These are phyloP conservation scores for Seladonia tumulorum DNA, from an alignment of 2,888 invertebrate species.

Conservation along the genomic window DNA sequence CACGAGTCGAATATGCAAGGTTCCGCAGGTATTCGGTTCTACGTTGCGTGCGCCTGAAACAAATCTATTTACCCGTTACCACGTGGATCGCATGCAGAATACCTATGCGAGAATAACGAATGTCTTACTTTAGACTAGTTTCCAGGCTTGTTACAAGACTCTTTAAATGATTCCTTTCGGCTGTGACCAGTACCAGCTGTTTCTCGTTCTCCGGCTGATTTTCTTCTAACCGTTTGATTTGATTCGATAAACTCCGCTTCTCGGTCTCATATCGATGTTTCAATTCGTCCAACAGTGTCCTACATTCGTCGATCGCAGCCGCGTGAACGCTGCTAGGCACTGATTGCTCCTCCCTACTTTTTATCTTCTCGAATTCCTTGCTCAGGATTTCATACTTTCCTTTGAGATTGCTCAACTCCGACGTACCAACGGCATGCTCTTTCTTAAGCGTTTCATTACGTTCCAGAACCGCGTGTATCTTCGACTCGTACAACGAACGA, in stretches of 20 bases:
- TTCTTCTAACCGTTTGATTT: constrained; percentile 85
- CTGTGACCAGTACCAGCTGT: constrained; percentile 83
- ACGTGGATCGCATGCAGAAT: constrained; percentile 6
- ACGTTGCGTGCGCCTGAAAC: constrained; percentile 83
- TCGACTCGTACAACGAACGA: constrained; percentile 90
- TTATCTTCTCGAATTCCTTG: constrained; percentile 85
- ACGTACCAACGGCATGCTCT: constrained; percentile 86
- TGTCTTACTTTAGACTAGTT: constrained; percentile 86
- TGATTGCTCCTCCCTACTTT: constrained; percentile 85
- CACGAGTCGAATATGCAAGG: constrained; percentile 84
- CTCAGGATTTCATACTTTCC: constrained; percentile 87
- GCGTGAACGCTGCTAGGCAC: constrained; percentile 89
- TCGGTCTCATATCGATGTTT: constrained; percentile 90
- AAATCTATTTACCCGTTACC: constrained; percentile 26
- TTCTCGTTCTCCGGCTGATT: constrained; percentile 85
- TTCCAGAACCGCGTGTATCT: constrained; percentile 88
- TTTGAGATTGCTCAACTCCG: constrained; percentile 86
- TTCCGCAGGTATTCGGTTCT: constrained; percentile 85
- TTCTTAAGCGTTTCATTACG: constrained; percentile 88
- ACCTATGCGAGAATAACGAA: not conserved
- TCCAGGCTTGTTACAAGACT: constrained; percentile 86
- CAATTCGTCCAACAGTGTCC: constrained; percentile 90
- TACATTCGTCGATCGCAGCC: constrained; percentile 90
- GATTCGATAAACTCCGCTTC: constrained; percentile 86
- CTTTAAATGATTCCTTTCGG: constrained; percentile 85